Percentiles rank a stretch among this genome's conserved stretches.
Evolutionary conservation across 2,113 vertebrate species (phyloP).

Genomic region (Neolamprologus caudopunctatus): DNA sequence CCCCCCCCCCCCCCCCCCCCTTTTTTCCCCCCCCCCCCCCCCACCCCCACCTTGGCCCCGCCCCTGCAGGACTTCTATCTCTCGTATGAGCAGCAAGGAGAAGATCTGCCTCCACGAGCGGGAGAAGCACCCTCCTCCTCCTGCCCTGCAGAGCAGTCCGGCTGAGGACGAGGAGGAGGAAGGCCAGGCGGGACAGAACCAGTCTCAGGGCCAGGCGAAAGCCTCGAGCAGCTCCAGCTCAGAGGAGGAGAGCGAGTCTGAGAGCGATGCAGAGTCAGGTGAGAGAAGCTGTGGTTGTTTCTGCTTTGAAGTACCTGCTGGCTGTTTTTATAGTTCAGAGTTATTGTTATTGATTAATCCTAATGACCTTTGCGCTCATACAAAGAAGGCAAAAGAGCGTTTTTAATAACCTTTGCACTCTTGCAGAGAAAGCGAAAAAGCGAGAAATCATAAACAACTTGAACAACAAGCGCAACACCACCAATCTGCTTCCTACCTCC

Average conservation of each 20-base stretch:
- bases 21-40: neutral
- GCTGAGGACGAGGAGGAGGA: slow-evolving; percentile 75
- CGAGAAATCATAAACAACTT: slow-evolving; percentile 80
- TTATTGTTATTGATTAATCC: neutral
- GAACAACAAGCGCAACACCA: slow-evolving; percentile 76
- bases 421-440: slow-evolving; percentile 77
- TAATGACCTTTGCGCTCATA: neutral
- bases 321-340: neutral
- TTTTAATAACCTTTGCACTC: neutral
- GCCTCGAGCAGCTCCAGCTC: slow-evolving; percentile 78
- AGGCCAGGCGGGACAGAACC: slow-evolving; percentile 31
- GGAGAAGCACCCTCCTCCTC: slow-evolving; percentile 72
- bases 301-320: neutral
- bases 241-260: slow-evolving; percentile 74
- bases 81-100: slow-evolving; percentile 80
- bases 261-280: slow-evolving; percentile 75
- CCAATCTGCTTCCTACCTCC: slow-evolving; percentile 58
- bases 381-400: neutral
- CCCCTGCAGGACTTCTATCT: slow-evolving; percentile 78
- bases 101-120: slow-evolving; percentile 76
- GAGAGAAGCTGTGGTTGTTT: neutral
- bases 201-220: slow-evolving; percentile 53
- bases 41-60: slow-evolving; percentile 27
- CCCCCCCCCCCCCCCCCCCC: neutral
- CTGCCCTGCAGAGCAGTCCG: slow-evolving; percentile 65